phyloP scores from a whole-genome alignment of 2,113 vertebrate species.

The Osmerus eperlanus region DNA sequence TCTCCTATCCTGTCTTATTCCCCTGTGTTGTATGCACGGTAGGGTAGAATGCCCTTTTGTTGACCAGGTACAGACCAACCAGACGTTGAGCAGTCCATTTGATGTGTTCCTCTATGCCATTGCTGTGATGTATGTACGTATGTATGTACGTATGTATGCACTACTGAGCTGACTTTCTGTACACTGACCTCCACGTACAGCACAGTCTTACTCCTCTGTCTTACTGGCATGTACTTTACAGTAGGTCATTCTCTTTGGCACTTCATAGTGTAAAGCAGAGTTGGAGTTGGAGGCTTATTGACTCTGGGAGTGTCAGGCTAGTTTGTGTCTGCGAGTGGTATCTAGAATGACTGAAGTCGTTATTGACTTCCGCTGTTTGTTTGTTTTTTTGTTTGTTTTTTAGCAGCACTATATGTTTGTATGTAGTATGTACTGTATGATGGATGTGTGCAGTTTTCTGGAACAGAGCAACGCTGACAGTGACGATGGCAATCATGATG shows the following conservation, averaged over 20 bases:
- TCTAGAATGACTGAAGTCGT: conserved; percentile 25
- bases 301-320: neutral
- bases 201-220: too few relatives aligned
- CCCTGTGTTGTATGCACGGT: too few relatives aligned
- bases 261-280: too few relatives aligned
- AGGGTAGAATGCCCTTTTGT: too few relatives aligned
- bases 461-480: conserved; percentile 9
- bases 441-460: conserved; percentile 22
- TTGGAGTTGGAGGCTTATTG: too few relatives aligned
- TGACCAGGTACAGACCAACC: too few relatives aligned
- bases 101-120: neutral
- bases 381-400: conserved; percentile 20
- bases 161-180: neutral
- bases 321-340: conserved; percentile 15
- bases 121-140: neutral
- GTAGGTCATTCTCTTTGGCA: too few relatives aligned
- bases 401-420: conserved; percentile 8
- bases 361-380: conserved; percentile 16
- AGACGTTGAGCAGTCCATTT: too few relatives aligned
- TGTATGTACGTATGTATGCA: neutral
- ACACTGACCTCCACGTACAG: neutral
- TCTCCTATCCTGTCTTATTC: too few relatives aligned
- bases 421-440: conserved; percentile 4
- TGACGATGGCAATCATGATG: conserved; percentile 38
- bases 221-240: too few relatives aligned